Evolutionary conservation across 2,797 vertebrate genomes (phyloP).

Genomic region (Chaunax sp.): DNA sequence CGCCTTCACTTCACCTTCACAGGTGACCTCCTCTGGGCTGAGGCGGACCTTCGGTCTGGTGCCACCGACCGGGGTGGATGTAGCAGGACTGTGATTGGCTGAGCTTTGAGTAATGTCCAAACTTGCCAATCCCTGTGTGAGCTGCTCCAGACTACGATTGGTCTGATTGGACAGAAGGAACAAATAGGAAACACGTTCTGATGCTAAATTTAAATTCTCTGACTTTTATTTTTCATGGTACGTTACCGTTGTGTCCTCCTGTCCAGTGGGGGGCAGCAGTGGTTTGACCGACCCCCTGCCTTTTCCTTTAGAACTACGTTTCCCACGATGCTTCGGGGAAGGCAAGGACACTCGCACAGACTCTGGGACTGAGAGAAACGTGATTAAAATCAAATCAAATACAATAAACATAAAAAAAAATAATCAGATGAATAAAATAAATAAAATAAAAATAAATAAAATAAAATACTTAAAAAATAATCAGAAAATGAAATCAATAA

Average conservation of each 20-base stretch:
- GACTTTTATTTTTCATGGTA: too few species aligned
- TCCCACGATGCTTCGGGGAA: constrained; percentile 70
- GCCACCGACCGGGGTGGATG: constrained; percentile 66
- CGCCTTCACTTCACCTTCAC: constrained; percentile 21
- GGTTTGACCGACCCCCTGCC: constrained; percentile 65
- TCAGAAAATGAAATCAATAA: background rate
- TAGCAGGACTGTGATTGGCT: constrained; percentile 39
- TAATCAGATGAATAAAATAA: too few species aligned
- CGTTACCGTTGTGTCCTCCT: constrained; percentile 13
- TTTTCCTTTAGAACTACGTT: constrained; percentile 69
- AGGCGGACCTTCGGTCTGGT: constrained; percentile 70
- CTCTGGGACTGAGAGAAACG: constrained; percentile 71
- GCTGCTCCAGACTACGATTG: constrained; percentile 66
- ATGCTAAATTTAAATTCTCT: too few species aligned
- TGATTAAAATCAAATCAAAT: too few species aligned
- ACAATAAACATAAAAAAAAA: too few species aligned
- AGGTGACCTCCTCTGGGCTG: constrained; percentile 29
- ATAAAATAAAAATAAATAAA: too few species aligned
- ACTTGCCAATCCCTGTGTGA: constrained; percentile 76
- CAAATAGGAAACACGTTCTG: background rate
- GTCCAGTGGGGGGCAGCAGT: constrained; percentile 25
- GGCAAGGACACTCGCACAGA: constrained; percentile 67
- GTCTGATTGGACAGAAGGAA: constrained; percentile 41
- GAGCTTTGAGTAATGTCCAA: constrained; percentile 72
- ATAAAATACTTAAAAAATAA: background rate